Conservation (phyloP, 2,113 vertebrate species). For the Zosterops lateralis region DNA sequence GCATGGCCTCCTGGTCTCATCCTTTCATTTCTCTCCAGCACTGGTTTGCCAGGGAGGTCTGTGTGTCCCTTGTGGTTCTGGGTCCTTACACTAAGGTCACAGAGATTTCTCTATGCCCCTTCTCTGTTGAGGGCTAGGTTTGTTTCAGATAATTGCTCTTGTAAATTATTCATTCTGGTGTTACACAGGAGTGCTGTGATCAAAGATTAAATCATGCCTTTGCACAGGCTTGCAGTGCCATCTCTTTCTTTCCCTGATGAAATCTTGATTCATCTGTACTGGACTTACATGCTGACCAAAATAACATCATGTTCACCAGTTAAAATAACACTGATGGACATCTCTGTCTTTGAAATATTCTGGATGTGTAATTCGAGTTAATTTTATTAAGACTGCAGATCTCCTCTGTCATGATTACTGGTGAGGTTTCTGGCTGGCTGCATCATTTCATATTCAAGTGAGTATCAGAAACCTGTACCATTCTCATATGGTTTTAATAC, state of each 20-base stretch:
- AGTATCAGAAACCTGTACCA: neutral
- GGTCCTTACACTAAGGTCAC: neutral
- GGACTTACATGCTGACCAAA: neutral
- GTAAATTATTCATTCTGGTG: slow-evolving; percentile 52
- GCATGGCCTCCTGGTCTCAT: neutral
- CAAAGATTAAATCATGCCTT: slow-evolving; percentile 33
- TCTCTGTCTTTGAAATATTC: neutral
- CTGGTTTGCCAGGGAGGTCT: neutral
- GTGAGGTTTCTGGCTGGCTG: neutral
- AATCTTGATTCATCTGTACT: slow-evolving; percentile 15
- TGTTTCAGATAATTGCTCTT: slow-evolving; percentile 27
- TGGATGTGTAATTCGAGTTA: neutral
- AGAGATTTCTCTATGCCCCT: neutral
- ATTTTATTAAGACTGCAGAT: neutral
- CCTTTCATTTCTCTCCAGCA: fast-evolving
- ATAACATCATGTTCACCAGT: neutral
- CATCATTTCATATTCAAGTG: neutral
- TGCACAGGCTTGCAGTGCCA: neutral
- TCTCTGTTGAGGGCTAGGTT: neutral
- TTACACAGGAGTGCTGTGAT: slow-evolving; percentile 20
- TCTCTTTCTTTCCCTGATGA: slow-evolving; percentile 15
- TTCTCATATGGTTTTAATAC: neutral
- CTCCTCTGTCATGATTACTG: neutral
- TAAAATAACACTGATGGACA: neutral
- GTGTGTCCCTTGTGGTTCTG: neutral